Evolutionary conservation across 2,113 vertebrate species (phyloP).

Genomic region (Ramphastos sulfuratus): DNA sequence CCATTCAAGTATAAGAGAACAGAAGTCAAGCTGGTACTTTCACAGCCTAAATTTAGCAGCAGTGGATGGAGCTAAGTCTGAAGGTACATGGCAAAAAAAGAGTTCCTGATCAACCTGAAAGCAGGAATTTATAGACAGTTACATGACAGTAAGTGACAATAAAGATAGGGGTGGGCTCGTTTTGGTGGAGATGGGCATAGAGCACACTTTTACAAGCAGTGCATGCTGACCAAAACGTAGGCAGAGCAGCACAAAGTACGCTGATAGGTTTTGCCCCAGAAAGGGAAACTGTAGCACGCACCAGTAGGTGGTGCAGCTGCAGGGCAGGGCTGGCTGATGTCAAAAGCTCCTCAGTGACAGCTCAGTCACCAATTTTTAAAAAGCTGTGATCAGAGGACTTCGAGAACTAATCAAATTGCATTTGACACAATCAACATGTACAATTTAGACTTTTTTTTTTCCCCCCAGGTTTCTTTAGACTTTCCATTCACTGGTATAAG

Average conservation of each 20-base stretch:
- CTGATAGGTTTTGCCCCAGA: background rate
- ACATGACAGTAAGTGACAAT: background rate
- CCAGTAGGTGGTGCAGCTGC: background rate
- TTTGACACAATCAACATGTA: background rate
- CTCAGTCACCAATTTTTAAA: background rate
- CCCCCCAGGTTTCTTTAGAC: background rate
- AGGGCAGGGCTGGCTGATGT: background rate
- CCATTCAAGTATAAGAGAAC: conserved; percentile 4
- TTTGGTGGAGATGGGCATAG: background rate
- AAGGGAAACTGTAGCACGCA: background rate
- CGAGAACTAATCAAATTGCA: background rate
- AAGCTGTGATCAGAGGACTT: background rate
- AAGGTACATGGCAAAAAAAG: background rate
- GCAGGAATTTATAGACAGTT: background rate
- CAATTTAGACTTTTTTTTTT: background rate
- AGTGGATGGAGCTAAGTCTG: background rate
- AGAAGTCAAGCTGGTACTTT: conserved; percentile 5
- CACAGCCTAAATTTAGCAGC: conserved; percentile 5
- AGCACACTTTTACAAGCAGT: background rate
- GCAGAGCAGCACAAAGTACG: accelerated
- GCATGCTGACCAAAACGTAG: background rate
- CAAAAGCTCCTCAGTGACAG: background rate
- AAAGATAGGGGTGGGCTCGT: background rate
- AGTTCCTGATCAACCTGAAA: background rate
- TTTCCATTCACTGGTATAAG: conserved; percentile 26